A percentile compares a stretch with the other conserved stretches of the same genome.
phyloP scores from a whole-genome alignment of 2,888 invertebrate genomes.

The Xylota segnis region DNA sequence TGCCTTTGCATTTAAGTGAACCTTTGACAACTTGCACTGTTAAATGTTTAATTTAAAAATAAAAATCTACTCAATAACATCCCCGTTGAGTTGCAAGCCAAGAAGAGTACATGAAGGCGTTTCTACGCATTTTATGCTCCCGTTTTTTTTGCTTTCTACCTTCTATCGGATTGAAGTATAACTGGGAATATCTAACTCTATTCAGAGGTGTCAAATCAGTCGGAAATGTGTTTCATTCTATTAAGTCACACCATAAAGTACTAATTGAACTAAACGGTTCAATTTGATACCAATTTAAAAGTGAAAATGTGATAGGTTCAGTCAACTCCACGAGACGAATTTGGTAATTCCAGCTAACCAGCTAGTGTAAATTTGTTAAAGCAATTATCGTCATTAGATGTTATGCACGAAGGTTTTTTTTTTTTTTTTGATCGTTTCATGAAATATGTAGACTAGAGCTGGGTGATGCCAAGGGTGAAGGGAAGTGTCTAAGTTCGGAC shows the following conservation, averaged over 20 bases:
- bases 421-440: no score
- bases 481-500: no score
- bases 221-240: neutral
- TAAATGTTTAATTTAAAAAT: no score
- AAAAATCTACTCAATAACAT: neutral
- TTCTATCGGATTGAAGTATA: no score
- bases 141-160: no score
- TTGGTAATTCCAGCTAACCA: neutral
- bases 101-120: no score
- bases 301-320: slow-evolving; percentile 2
- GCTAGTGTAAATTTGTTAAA: slow-evolving; percentile 19
- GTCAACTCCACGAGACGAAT: neutral
- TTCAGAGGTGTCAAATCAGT: neutral
- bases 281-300: slow-evolving; percentile 8
- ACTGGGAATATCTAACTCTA: neutral
- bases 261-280: slow-evolving; percentile 9
- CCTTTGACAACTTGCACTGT: no score
- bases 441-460: no score
- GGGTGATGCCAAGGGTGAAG: no score
- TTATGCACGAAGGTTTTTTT: neutral
- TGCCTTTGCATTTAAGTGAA: no score
- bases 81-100: neutral
- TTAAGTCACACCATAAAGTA: slow-evolving; percentile 3
- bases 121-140: no score
- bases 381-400: slow-evolving; percentile 18